Base-by-base conservation (phyloP, 2,113 vertebrate species). In the Catharus bicknelli region DNA sequence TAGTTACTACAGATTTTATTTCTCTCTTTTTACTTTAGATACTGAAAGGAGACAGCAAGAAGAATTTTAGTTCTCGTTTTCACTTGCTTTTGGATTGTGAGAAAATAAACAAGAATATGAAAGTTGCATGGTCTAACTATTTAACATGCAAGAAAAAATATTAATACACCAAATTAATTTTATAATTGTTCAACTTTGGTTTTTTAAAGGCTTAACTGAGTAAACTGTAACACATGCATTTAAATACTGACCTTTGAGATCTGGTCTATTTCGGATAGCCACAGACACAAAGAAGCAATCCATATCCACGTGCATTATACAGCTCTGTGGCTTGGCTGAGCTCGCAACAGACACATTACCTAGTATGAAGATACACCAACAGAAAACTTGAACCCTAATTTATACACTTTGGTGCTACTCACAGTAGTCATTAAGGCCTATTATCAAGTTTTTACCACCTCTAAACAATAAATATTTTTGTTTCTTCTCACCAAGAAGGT, bases 281-380 rank as follows among this genome's bases (percentile, higher is more conserved):
- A 99, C 99, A 83, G 99, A 99, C 57, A 99, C 99, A 98, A 99
- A 99, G 97, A 99, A 99, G 97, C 99, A 99, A 97, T 99, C 99
- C 99, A 99, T 99, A 97, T 99, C 99, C 95, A 99, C 98, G 86
- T 99, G 99, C 96, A 99, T 97, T 93, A 99, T 98, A 95, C 99
- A 99, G 69, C 98, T 98, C 95, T 98, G 98, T 84, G 96, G 97
- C 92, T 96, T 97, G 93, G 97, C 82, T 95, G 97, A 96, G 77
- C 84, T 97, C 91, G 96, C 96, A 83, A 96, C 83, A 93, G 97
- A 97, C 92, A 93, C 75, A 95, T 93, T 96, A 96, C 98, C 98
- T 98, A 96, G 84, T 91, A 97, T 92, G 96, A 97, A 97, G 96
- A 97, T 97, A 95, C 47, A 96, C 68, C 96, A 97, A 97, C 0